Evolutionary conservation across 2,113 vertebrate genomes (phyloP).

Genomic region (Plotosus lineatus): DNA sequence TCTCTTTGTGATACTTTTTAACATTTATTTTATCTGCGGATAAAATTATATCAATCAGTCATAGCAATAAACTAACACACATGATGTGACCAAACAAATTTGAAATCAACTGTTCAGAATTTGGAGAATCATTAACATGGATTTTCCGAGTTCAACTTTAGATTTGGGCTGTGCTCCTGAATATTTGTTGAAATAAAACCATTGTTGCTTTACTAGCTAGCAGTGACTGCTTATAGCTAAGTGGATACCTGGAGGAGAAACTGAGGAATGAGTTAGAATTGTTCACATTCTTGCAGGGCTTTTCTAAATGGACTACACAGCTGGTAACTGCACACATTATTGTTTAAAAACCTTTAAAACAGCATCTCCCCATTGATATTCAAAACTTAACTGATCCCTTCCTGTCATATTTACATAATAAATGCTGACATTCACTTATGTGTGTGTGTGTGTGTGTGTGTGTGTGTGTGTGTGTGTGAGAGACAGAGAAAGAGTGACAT

Average conservation of each 20-base stretch:
- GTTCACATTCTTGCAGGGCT: not conserved
- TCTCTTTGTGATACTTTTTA: too few species aligned
- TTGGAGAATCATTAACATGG: too few species aligned
- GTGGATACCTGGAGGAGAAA: not conserved
- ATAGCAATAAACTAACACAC: too few species aligned
- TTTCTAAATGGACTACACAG: not conserved
- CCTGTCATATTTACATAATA: conserved; percentile 57
- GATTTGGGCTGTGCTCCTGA: not conserved
- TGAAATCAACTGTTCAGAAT: too few species aligned
- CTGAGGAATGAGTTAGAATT: not conserved
- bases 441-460: not conserved
- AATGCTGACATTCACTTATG: conserved; percentile 59
- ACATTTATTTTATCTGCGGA: too few species aligned
- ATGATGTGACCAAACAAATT: too few species aligned
- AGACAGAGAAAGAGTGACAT: not conserved
- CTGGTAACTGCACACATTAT: not conserved
- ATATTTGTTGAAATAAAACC: not conserved
- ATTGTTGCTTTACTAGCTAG: not conserved
- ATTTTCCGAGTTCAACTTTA: too few species aligned
- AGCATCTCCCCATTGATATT: conserved; percentile 62
- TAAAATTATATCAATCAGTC: too few species aligned
- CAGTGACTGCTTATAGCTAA: not conserved
- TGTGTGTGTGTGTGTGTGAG: not conserved
- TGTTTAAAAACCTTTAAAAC: not conserved
- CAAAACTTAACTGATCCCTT: conserved; percentile 66